phyloP scores from a whole-genome alignment of 2,113 vertebrate species.

The Petrocephalus zakoni region DNA sequence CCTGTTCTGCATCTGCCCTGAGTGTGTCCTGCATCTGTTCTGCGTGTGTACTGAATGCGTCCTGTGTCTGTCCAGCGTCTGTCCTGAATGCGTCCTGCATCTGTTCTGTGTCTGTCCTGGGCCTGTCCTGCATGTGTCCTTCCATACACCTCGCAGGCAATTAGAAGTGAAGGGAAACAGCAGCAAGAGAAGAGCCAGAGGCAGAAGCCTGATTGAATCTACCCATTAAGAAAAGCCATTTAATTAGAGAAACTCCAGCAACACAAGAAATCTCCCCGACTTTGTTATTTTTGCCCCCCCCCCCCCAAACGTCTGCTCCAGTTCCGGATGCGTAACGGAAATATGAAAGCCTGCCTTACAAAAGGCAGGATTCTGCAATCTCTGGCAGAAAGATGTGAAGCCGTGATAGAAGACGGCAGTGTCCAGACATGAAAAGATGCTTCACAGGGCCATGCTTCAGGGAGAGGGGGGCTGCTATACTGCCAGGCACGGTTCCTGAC shows the following conservation, averaged over 20 bases:
- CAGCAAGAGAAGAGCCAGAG: background rate
- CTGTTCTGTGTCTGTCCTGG: background rate
- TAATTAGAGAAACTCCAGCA: constrained; percentile 1
- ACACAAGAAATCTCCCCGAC: background rate
- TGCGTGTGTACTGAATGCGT: background rate
- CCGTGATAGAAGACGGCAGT: background rate
- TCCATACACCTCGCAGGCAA: background rate
- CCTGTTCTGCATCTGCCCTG: background rate
- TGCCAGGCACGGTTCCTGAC: background rate
- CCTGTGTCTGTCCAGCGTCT: background rate
- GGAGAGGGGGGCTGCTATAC: background rate
- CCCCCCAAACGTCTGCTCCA: background rate
- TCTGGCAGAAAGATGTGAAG: background rate
- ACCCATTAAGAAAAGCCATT: constrained; percentile 4
- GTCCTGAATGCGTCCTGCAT: background rate
- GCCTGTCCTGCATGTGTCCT: background rate
- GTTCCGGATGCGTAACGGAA: background rate
- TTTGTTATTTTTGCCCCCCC: background rate
- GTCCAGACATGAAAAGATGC: background rate
- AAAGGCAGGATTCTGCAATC: constrained; percentile 2
- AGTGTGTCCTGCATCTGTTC: background rate
- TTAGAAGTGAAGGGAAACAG: background rate
- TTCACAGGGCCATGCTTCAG: background rate
- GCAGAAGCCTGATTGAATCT: background rate
- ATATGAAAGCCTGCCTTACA: background rate